These are phyloP conservation scores for Macaria liturata DNA, from an alignment of 2,888 invertebrate genomes.

Conservation along the genomic window DNA sequence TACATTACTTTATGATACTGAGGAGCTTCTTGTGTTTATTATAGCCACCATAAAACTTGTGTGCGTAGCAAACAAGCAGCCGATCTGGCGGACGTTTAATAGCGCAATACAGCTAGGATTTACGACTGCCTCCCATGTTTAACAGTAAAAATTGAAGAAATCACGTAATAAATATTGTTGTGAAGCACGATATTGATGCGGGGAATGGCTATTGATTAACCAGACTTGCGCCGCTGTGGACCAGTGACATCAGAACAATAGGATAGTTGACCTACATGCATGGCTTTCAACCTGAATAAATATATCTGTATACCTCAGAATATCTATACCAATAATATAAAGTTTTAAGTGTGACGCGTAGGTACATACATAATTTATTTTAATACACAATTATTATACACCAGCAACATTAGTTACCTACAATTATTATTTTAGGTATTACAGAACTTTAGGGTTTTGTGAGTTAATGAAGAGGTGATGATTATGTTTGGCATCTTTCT, in stretches of 20 bases:
- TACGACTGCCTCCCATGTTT: slow-evolving; percentile 35
- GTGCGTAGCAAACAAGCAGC: slow-evolving; percentile 40
- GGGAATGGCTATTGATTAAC: slow-evolving; percentile 22
- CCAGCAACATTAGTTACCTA: too few relatives aligned
- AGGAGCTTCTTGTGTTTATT: slow-evolving; percentile 48
- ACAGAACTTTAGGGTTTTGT: too few relatives aligned
- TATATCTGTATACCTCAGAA: too few relatives aligned
- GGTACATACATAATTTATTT: too few relatives aligned
- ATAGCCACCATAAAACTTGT: slow-evolving; percentile 38
- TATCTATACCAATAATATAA: too few relatives aligned
- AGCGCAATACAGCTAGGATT: slow-evolving; percentile 33
- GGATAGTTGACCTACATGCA: slow-evolving; percentile 24
- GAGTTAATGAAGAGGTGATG: too few relatives aligned
- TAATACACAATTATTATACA: too few relatives aligned
- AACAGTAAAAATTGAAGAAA: slow-evolving; percentile 29
- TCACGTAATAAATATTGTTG: slow-evolving; percentile 19
- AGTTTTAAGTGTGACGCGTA: too few relatives aligned
- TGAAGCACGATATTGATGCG: slow-evolving; percentile 16
- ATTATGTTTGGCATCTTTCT: too few relatives aligned
- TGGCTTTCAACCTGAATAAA: slow-evolving; percentile 19
- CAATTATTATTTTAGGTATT: too few relatives aligned
- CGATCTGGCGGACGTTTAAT: slow-evolving; percentile 35
- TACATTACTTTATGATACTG: slow-evolving; percentile 54
- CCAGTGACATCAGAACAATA: slow-evolving; percentile 22
- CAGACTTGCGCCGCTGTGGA: slow-evolving; percentile 16